A percentile compares a stretch with the other conserved stretches of the same genome.
These are phyloP conservation scores for Ophion costatus DNA, from an alignment of 2,888 invertebrate species.

Conservation along the genomic window DNA sequence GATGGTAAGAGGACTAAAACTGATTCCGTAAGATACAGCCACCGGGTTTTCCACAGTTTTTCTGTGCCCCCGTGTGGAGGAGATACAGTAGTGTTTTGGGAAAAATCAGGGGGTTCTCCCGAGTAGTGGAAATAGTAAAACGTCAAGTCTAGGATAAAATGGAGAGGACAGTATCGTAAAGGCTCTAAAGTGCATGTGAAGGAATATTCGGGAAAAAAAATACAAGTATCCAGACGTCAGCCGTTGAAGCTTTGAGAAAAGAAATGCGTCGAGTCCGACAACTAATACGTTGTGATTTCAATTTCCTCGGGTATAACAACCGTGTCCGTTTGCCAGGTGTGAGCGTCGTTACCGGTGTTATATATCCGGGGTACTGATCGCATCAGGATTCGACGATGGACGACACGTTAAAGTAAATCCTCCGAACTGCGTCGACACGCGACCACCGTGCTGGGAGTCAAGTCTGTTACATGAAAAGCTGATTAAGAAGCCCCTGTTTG, in stretches of 20 bases:
- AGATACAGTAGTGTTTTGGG: no score
- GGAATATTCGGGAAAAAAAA: not conserved
- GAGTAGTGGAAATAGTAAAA: no score
- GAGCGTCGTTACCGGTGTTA: slow-evolving; percentile 42
- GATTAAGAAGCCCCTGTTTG: slow-evolving; percentile 79
- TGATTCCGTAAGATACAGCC: no score
- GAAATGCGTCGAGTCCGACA: not conserved
- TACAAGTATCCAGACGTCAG: not conserved
- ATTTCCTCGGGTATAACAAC: slow-evolving; percentile 8
- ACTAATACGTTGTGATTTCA: slow-evolving; percentile 15
- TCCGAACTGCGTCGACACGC: slow-evolving; percentile 71
- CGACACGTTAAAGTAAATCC: slow-evolving; percentile 64
- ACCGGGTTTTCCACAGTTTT: no score
- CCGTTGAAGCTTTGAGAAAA: not conserved
- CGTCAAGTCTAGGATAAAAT: no score
- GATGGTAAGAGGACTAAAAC: no score
- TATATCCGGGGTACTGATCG: slow-evolving; percentile 44
- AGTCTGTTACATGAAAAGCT: slow-evolving; percentile 79
- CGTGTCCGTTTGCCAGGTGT: slow-evolving; percentile 36
- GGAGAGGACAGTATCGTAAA: no score
- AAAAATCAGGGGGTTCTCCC: no score
- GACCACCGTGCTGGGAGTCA: slow-evolving; percentile 70
- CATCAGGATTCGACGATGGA: slow-evolving; percentile 47
- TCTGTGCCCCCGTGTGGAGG: no score
- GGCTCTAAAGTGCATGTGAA: no score